phyloP scores from a whole-genome alignment of 2,797 vertebrate genomes.

The Anisognathus igniventris region DNA sequence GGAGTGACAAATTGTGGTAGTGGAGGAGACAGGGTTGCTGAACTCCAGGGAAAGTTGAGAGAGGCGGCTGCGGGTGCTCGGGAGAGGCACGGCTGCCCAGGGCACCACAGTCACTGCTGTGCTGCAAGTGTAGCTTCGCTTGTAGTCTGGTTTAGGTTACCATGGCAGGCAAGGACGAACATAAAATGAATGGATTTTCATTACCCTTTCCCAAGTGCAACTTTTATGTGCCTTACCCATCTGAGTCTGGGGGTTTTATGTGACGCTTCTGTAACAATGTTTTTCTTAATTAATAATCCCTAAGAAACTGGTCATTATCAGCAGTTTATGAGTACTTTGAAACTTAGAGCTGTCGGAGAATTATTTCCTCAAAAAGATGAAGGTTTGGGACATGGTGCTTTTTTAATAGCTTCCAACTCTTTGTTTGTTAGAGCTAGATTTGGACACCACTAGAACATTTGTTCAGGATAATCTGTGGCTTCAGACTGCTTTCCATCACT shows the following conservation, averaged over 20 bases:
- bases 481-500: neutral
- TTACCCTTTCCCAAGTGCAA: neutral
- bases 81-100: neutral
- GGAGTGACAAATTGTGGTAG: neutral
- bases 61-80: fast-evolving
- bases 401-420: neutral
- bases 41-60: neutral
- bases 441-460: neutral
- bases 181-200: neutral
- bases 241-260: neutral
- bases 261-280: neutral
- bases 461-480: neutral
- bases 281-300: conserved; percentile 6
- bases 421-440: neutral
- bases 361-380: neutral
- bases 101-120: fast-evolving
- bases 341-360: neutral
- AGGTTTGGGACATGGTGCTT: neutral
- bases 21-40: fast-evolving
- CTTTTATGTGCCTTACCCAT: neutral
- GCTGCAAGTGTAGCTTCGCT: fast-evolving
- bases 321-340: neutral
- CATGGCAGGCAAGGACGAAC: neutral
- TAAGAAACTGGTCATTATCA: neutral
- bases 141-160: neutral